phyloP scores from a whole-genome alignment of 2,113 vertebrate genomes.

The Apteryx owenii region DNA sequence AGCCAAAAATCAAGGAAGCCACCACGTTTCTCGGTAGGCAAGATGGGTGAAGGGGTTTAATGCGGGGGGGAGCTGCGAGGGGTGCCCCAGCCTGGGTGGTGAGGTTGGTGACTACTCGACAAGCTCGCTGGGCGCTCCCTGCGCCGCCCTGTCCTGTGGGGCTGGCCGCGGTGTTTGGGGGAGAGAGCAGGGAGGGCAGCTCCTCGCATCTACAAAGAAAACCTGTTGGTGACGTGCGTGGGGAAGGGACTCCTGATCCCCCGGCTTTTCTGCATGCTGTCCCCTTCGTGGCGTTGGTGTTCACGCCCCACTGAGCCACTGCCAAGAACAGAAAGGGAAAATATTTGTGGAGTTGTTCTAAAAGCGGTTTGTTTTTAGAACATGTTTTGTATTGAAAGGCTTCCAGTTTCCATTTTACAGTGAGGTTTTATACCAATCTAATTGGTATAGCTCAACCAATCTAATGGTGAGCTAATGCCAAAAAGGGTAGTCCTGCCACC shows the following conservation, averaged over 20 bases:
- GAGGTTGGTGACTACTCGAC: rapidly evolving
- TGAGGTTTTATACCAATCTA: rapidly evolving
- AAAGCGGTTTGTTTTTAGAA: rapidly evolving
- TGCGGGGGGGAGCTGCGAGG: not conserved
- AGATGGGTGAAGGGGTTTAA: not conserved
- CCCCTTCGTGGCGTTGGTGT: not conserved
- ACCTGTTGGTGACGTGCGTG: not conserved
- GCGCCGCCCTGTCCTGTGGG: not conserved
- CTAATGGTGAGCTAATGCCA: not conserved
- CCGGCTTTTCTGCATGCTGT: not conserved
- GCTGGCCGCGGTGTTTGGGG: not conserved
- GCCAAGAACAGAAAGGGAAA: not conserved
- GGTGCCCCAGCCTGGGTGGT: not conserved
- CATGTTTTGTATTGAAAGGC: not conserved
- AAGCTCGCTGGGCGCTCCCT: not conserved
- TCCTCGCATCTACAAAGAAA: not conserved
- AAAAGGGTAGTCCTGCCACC: rapidly evolving
- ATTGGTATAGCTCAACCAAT: not conserved
- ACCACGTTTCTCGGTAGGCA: not conserved
- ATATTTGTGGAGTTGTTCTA: not conserved
- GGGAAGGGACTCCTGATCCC: not conserved
- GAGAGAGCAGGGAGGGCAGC: not conserved
- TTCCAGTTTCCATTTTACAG: not conserved
- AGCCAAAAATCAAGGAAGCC: not conserved
- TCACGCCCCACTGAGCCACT: not conserved